These are phyloP conservation scores for Argyresthia albistria DNA, from an alignment of 2,888 invertebrate genomes.

Conservation along the genomic window DNA sequence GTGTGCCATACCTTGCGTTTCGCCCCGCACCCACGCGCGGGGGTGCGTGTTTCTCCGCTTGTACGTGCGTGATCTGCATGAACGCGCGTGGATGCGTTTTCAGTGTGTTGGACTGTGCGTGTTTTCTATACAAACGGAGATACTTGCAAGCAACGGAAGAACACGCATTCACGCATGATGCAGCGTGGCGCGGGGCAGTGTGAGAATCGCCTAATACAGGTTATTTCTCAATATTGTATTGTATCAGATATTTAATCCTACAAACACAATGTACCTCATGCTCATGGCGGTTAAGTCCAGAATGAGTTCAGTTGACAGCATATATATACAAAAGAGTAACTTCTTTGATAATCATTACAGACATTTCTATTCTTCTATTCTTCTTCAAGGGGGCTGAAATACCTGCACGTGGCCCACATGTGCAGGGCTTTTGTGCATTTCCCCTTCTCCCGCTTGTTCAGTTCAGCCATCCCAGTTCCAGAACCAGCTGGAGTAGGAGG, in stretches of 20 bases:
- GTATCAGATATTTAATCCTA: neutral
- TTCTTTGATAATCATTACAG: too few relatives aligned
- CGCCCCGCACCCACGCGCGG: conserved; percentile 1
- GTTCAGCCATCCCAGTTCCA: too few relatives aligned
- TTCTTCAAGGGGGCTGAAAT: too few relatives aligned
- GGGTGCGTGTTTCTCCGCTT: conserved; percentile 1
- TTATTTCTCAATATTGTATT: neutral
- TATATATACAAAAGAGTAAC: too few relatives aligned
- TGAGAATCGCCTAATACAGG: neutral
- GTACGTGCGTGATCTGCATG: conserved; percentile 2
- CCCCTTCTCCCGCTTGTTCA: too few relatives aligned
- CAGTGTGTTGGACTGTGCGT: neutral
- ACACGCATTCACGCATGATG: neutral
- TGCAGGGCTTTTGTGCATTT: too few relatives aligned
- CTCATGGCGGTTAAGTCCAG: too few relatives aligned
- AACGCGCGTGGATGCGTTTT: conserved; percentile 2
- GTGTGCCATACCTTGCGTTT: neutral
- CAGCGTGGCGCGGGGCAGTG: neutral
- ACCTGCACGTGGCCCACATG: too few relatives aligned
- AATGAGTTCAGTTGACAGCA: too few relatives aligned
- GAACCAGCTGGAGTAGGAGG: too few relatives aligned
- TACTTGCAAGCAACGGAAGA: neutral
- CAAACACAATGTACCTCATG: too few relatives aligned
- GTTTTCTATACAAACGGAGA: neutral
- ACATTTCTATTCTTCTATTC: too few relatives aligned